These are phyloP conservation scores for Thymelicus acteon DNA, from an alignment of 2,888 invertebrate species.

Conservation along the genomic window DNA sequence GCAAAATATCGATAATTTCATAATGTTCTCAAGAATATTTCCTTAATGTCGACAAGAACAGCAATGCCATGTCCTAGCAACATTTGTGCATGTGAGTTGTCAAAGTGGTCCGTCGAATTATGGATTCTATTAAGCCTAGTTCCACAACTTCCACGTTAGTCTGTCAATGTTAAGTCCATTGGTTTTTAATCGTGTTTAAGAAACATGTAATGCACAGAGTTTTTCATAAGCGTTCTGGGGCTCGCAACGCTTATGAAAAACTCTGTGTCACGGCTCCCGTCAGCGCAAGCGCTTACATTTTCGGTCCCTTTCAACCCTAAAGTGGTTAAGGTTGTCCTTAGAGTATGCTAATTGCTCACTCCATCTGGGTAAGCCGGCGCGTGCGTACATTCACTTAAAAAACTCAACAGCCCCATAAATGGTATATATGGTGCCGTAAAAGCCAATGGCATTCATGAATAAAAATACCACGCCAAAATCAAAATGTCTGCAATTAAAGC, in stretches of 20 bases:
- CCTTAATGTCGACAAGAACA: too few species aligned
- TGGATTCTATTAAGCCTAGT: too few species aligned
- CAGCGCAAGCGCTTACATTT: conserved; percentile 11
- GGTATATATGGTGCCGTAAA: conserved; percentile 56
- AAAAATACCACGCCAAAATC: conserved; percentile 72
- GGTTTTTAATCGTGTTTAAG: too few species aligned
- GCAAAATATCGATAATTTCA: too few species aligned
- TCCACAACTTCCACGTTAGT: too few species aligned
- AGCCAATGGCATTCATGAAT: conserved; percentile 70
- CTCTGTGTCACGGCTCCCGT: not conserved
- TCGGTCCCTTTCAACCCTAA: conserved; percentile 32
- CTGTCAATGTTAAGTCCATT: too few species aligned
- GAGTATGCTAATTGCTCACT: conserved; percentile 65
- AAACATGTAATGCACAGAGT: not conserved
- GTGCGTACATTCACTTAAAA: conserved; percentile 54
- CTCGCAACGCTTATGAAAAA: not conserved
- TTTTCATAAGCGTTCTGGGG: not conserved
- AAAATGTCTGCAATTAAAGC: conserved; percentile 68
- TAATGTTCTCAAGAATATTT: too few species aligned
- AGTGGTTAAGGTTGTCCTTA: conserved; percentile 22
- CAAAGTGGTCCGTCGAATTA: too few species aligned
- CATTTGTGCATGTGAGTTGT: too few species aligned
- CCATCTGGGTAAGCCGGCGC: conserved; percentile 53
- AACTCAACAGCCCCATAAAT: conserved; percentile 59
- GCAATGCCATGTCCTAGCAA: too few species aligned